phyloP scores from a whole-genome alignment of 2,888 invertebrate genomes.

The Micropterix aruncella region DNA sequence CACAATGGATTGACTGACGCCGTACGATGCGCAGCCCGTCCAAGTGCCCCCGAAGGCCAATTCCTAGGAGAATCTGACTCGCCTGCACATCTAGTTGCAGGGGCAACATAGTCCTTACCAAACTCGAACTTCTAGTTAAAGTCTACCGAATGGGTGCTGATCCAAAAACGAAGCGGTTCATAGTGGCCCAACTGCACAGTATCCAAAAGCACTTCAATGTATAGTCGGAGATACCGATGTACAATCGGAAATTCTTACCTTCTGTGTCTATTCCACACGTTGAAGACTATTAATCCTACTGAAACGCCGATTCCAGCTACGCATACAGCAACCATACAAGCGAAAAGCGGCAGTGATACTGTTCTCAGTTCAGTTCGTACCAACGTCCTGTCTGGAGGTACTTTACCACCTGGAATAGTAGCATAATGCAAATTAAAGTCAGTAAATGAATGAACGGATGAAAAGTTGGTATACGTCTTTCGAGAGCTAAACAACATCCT shows the following conservation, averaged over 20 bases:
- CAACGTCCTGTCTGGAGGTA: conserved; percentile 90
- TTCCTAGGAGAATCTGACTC: too few relatives aligned
- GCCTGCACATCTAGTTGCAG: too few relatives aligned
- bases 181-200: too few relatives aligned
- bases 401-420: conserved; percentile 54
- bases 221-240: too few relatives aligned
- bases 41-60: too few relatives aligned
- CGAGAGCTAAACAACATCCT: neutral
- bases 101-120: too few relatives aligned
- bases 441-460: conserved; percentile 1
- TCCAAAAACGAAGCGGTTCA: too few relatives aligned
- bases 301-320: conserved; percentile 79
- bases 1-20: too few relatives aligned
- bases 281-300: conserved; percentile 78
- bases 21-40: too few relatives aligned
- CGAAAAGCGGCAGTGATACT: conserved; percentile 80
- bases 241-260: conserved; percentile 43
- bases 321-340: conserved; percentile 87
- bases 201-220: too few relatives aligned
- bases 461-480: neutral
- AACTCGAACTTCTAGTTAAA: too few relatives aligned
- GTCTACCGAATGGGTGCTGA: too few relatives aligned
- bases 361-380: conserved; percentile 73
- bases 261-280: conserved; percentile 80
- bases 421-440: conserved; percentile 11